These are phyloP conservation scores for Amaurobius ferox DNA, from an alignment of 2,888 invertebrate species.

Conservation along the genomic window DNA sequence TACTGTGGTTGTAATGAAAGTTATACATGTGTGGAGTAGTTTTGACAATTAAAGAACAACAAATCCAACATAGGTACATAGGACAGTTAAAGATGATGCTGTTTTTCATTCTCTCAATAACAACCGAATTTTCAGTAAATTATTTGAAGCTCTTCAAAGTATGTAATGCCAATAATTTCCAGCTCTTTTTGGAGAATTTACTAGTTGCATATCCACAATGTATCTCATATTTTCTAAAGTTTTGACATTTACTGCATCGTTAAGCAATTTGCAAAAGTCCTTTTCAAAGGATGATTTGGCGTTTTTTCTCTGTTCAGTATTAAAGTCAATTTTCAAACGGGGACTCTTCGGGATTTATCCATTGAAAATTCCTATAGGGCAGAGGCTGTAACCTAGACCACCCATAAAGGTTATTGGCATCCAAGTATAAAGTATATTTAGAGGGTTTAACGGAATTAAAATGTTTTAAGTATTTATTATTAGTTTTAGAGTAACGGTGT, in stretches of 20 bases:
- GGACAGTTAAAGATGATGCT: no score
- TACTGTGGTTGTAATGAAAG: no score
- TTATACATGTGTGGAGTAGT: no score
- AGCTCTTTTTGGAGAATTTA: background rate
- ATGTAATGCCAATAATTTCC: no score
- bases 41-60: no score
- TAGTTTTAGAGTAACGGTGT: constrained; percentile 14
- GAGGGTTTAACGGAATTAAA: no score
- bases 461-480: constrained; percentile 45
- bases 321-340: background rate
- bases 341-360: background rate
- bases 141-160: no score
- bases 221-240: background rate
- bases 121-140: no score
- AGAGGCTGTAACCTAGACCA: background rate
- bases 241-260: background rate
- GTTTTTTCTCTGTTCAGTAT: background rate
- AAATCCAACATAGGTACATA: no score
- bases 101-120: no score
- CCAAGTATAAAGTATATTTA: constrained; percentile 56
- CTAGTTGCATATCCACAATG: background rate
- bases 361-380: background rate
- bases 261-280: background rate
- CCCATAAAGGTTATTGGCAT: no score
- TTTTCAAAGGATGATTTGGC: background rate